Base-by-base conservation (phyloP, 2,113 vertebrate genomes). In the Microcebus lehilahytsara region DNA sequence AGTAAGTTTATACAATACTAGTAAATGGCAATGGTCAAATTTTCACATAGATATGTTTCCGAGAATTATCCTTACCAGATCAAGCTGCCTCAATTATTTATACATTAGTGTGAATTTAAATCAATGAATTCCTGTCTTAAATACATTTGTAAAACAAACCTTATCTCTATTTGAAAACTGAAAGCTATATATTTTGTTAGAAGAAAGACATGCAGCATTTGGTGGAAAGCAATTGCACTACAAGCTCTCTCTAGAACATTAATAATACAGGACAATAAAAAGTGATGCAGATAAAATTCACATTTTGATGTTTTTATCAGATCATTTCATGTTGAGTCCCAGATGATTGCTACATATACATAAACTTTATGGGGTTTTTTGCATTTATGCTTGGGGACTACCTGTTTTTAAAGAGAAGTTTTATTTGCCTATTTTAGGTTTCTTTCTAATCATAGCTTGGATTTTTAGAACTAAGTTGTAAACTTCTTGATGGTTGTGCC, bases 251-350 rank as follows among this genome's bases (percentile, higher is more conserved):
- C 80, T 80, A 66, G 25, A 74, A 19, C 40, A 91, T 92, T 89
- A 62, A 94, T 86, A 77, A 90, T 71, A 93, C 92, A 96, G 58
- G 30, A 27, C 23, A 93, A 69, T 75, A 85, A 58, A 94, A 93
- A 85, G 30, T 51, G 58, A 71, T 56, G 4, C 13, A 74, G 53
- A 62, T 69, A 95, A 89, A 94, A 91, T n/a, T 69, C 19, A 78
- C 72, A 19, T 13, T 64, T 83, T 78, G 67, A 91, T 69, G 23
- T 85, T 92, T 94, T 87, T 79, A 95, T 89, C 74, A 89, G 74
- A 91, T 94, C 32, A 85, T 81, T 93, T 96, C 49, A 69, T 37
- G 20, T 37, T 75, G 20, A 37, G 56, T 51, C 23, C 27, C 19
- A 94, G 42, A 81, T 79, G 67, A 97, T 1, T 40, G 37, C 13